These are phyloP conservation scores for Neopelma chrysocephalum DNA, from an alignment of 2,797 vertebrate genomes.

Conservation along the genomic window DNA sequence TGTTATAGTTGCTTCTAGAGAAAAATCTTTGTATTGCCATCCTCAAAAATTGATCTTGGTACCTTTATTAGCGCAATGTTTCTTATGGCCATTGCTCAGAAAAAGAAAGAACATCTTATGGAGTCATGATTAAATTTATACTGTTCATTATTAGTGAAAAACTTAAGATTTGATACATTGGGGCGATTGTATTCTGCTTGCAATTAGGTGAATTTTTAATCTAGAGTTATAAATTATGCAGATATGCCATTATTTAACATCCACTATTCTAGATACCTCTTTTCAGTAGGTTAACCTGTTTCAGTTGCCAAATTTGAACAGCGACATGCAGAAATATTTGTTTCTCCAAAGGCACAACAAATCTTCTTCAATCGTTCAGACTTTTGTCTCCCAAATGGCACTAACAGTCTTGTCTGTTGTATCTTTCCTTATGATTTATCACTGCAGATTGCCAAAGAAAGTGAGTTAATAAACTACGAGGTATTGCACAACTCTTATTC, in stretches of 20 bases:
- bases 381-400: background rate
- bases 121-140: background rate
- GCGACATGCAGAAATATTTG: background rate
- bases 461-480: background rate
- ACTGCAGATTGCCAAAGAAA: background rate
- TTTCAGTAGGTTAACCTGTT: background rate
- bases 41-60: background rate
- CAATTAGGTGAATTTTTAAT: background rate
- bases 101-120: background rate
- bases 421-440: background rate
- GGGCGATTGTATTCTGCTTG: background rate
- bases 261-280: background rate
- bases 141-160: background rate
- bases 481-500: background rate
- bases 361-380: background rate
- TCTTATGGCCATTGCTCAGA: background rate
- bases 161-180: background rate
- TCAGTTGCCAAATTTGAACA: background rate
- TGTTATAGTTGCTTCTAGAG: background rate
- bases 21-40: background rate
- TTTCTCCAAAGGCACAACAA: background rate
- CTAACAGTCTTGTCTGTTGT: background rate
- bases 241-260: background rate
- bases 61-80: background rate
- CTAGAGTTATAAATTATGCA: background rate